A percentile compares a stretch with the other conserved stretches of the same genome.
phyloP scores from a whole-genome alignment of 2,113 vertebrate genomes.

The Nesoenas mayeri region DNA sequence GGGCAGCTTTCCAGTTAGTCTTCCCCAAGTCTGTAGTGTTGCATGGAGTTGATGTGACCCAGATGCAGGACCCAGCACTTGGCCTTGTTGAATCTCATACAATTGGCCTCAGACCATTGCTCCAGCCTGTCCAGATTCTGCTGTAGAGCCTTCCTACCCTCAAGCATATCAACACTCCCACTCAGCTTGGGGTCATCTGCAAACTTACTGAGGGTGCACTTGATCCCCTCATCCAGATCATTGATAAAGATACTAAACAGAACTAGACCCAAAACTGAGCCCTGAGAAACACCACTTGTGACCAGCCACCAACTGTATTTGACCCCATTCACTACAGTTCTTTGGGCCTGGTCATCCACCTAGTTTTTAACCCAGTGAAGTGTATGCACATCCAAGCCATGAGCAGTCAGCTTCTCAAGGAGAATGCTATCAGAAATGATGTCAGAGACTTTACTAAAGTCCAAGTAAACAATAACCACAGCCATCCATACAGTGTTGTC shows the following conservation, averaged over 20 bases:
- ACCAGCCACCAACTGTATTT: neutral
- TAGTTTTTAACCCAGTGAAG: neutral
- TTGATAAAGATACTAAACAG: neutral
- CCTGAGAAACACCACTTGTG: neutral
- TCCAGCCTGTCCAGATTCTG: neutral
- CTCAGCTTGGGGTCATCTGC: neutral
- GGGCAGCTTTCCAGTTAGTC: too few species aligned
- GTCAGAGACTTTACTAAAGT: neutral
- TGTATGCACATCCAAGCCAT: neutral
- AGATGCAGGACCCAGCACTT: too few species aligned
- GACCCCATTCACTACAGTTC: neutral
- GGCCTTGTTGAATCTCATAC: too few species aligned
- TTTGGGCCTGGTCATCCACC: neutral
- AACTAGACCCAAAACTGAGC: neutral
- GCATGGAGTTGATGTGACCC: too few species aligned
- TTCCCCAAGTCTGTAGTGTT: too few species aligned
- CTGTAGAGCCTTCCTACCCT: too few species aligned
- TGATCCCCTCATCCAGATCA: too few species aligned
- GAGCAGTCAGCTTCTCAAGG: neutral
- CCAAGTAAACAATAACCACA: neutral
- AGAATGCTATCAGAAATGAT: neutral
- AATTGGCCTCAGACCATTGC: too few species aligned
- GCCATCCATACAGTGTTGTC: neutral
- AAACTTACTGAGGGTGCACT: neutral
- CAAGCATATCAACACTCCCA: too few species aligned